These are phyloP conservation scores for Engystomops pustulosus DNA, from an alignment of 2,113 vertebrate species.

Conservation along the genomic window DNA sequence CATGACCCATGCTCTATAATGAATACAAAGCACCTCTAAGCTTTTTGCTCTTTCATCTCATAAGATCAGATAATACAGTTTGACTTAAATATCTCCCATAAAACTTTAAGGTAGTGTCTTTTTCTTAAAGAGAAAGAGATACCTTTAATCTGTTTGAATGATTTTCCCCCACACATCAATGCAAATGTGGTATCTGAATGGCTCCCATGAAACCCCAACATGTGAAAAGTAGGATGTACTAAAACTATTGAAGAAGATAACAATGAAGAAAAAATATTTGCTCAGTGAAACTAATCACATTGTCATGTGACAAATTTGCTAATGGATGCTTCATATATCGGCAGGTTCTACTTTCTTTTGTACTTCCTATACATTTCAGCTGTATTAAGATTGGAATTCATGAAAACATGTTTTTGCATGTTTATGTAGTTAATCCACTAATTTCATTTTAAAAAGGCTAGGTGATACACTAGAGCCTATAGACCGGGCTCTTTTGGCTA, in stretches of 20 bases:
- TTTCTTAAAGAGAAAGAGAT: not conserved
- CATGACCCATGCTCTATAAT: not conserved
- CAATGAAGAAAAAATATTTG: not conserved
- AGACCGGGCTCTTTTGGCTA: no score
- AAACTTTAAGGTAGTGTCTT: not conserved
- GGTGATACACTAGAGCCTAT: no score
- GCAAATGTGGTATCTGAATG: not conserved
- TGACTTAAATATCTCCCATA: not conserved
- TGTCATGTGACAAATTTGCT: not conserved
- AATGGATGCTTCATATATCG: not conserved
- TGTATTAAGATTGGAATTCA: no score
- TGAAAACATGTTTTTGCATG: no score
- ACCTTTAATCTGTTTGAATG: conserved; percentile 1
- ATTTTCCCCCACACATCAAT: conserved; percentile 8
- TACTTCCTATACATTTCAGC: not conserved
- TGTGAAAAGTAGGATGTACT: conserved; percentile 3
- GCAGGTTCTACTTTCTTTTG: not conserved
- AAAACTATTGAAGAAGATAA: no score
- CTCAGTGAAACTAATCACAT: not conserved
- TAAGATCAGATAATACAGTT: conserved; percentile 2
- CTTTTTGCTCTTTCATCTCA: conserved; percentile 1
- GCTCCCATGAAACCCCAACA: not conserved
- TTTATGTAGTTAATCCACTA: no score
- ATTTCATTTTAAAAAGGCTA: no score
- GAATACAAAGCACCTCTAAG: not conserved